phyloP scores from a whole-genome alignment of 2,888 invertebrate genomes.

The Drosophila austrosaltans region DNA sequence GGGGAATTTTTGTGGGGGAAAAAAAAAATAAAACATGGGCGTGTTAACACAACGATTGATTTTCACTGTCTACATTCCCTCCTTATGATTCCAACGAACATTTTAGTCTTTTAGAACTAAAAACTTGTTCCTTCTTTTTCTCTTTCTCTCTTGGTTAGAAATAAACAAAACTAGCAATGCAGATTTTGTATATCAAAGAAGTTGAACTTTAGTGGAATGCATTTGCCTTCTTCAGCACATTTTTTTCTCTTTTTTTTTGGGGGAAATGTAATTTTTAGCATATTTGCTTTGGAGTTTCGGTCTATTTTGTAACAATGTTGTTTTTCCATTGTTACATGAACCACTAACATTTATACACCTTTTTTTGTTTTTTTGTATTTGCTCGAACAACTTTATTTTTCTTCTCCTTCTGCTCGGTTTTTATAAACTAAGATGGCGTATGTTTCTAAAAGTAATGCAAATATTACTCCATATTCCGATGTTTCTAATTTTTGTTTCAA shows the following conservation, averaged over 20 bases:
- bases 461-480: too few species aligned
- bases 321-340: neutral
- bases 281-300: slow-evolving; percentile 14
- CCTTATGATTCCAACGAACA: neutral
- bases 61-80: slow-evolving; percentile 35
- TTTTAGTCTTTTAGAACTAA: neutral
- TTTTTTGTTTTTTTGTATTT: slow-evolving; percentile 8
- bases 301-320: slow-evolving; percentile 31
- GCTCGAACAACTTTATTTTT: neutral
- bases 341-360: neutral
- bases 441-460: too few species aligned
- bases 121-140: neutral
- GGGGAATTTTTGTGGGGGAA: neutral
- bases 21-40: slow-evolving; percentile 8
- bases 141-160: neutral
- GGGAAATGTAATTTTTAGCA: slow-evolving; percentile 14
- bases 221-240: neutral
- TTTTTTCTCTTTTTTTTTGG: neutral
- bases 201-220: slow-evolving; percentile 25
- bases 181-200: neutral
- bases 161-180: slow-evolving; percentile 5
- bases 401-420: neutral
- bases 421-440: neutral
- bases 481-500: too few species aligned
- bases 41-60: slow-evolving; percentile 45